Conservation (phyloP, 2,797 vertebrate species). For the Xiphophorus birchmanni region DNA sequence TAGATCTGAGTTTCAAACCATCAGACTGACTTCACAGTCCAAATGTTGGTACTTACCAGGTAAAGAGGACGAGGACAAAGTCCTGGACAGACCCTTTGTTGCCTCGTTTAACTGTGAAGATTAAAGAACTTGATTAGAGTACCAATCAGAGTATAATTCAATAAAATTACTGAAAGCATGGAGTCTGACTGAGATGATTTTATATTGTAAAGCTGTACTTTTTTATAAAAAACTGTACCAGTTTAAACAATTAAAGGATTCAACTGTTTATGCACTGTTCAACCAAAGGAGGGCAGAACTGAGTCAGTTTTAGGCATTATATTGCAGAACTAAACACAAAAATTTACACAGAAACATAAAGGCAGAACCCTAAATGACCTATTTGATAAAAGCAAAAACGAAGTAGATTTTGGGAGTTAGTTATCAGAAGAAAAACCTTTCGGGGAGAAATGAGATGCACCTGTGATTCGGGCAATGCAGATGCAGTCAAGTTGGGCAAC, state of each 20-base stretch:
- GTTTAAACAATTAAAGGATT: no score
- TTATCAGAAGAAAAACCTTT: not conserved
- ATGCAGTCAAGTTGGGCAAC: slow-evolving; percentile 32
- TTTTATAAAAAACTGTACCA: no score
- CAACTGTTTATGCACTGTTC: no score
- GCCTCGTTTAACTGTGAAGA: slow-evolving; percentile 3
- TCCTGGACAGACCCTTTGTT: slow-evolving; percentile 19
- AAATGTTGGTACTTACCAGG: slow-evolving; percentile 44
- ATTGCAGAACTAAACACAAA: no score
- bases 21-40: not conserved
- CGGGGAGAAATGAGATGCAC: slow-evolving; percentile 7
- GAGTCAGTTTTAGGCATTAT: no score
- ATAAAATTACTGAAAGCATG: not conserved
- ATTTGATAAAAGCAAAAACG: no score
- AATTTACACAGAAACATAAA: no score
- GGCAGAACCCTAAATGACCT: not conserved
- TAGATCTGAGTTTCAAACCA: not conserved
- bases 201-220: no score
- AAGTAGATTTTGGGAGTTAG: no score
- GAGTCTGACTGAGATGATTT: not conserved
- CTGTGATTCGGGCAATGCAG: not conserved
- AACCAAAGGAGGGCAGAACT: no score
- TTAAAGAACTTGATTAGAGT: not conserved
- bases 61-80: slow-evolving; percentile 46
- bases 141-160: not conserved